Conservation (phyloP, 2,888 invertebrate genomes). For the Andrena minutula region DNA sequence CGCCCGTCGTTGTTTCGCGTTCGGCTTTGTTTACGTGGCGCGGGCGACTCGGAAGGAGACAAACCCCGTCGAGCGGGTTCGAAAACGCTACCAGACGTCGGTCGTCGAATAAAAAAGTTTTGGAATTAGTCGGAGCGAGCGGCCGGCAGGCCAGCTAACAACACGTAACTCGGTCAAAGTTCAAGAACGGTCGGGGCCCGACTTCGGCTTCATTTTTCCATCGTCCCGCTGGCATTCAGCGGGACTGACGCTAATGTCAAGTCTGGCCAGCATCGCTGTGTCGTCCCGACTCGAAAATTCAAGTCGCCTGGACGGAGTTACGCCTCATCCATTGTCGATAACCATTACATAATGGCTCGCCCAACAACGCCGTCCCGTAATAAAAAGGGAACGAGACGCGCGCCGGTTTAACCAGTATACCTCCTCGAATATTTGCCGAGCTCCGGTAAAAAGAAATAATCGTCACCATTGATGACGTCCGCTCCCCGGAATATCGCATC, state of each 20-base stretch:
- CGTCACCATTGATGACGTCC: not conserved
- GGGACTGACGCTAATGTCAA: conserved; percentile 43
- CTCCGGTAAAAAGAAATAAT: conserved; percentile 4
- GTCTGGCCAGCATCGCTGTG: conserved; percentile 26
- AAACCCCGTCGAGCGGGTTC: no score
- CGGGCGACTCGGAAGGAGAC: not conserved
- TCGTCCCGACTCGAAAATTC: conserved; percentile 33
- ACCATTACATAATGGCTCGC: conserved; percentile 42
- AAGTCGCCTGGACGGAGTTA: conserved; percentile 30
- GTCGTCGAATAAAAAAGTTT: conserved; percentile 18
- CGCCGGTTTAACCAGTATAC: not conserved
- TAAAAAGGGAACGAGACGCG: conserved; percentile 9
- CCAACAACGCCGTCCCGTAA: not conserved
- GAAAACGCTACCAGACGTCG: not conserved
- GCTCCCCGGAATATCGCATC: not conserved
- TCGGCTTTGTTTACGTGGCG: not conserved
- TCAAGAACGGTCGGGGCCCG: conserved; percentile 36
- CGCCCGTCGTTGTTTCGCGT: not conserved
- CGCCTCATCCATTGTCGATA: conserved; percentile 47
- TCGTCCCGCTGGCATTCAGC: conserved; percentile 35
- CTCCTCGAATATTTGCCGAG: conserved; percentile 15
- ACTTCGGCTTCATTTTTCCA: conserved; percentile 30
- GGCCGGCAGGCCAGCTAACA: conserved; percentile 6
- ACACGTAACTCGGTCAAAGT: conserved; percentile 57
- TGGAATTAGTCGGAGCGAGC: conserved; percentile 26